These are phyloP conservation scores for Micromesistius poutassou DNA, from an alignment of 2,797 vertebrate genomes.

Conservation along the genomic window DNA sequence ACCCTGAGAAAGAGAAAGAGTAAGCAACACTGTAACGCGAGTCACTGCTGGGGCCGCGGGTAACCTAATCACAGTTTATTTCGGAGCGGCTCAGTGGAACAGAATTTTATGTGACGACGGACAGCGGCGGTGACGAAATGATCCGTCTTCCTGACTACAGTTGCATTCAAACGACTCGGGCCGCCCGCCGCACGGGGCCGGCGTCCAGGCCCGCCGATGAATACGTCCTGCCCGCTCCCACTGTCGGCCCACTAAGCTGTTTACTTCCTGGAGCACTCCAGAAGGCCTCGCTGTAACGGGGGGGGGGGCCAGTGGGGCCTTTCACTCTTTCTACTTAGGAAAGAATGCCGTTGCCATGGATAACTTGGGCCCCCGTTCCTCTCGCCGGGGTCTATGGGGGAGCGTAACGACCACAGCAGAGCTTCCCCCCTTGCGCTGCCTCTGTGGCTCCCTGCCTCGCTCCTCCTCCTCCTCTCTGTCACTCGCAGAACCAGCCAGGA, in stretches of 20 bases:
- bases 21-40: background rate
- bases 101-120: background rate
- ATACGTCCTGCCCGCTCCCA: conserved; percentile 10
- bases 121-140: background rate
- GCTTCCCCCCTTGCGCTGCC: background rate
- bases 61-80: background rate
- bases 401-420: conserved; percentile 43
- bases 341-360: conserved; percentile 59
- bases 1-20: background rate
- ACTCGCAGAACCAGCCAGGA: background rate
- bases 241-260: conserved; percentile 25
- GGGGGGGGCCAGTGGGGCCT: conserved; percentile 18
- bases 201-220: background rate
- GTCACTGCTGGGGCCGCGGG: background rate
- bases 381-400: conserved; percentile 22
- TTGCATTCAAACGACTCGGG: background rate
- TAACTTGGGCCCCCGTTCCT: conserved; percentile 22
- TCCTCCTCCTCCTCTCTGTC: background rate
- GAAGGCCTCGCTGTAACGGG: background rate
- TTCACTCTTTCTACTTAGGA: conserved; percentile 36
- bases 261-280: conserved; percentile 28
- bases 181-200: background rate
- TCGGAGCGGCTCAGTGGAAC: background rate
- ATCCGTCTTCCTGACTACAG: background rate
- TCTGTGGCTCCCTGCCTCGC: background rate